phyloP scores from a whole-genome alignment of 2,888 invertebrate genomes.

The Pterostichus madidus region DNA sequence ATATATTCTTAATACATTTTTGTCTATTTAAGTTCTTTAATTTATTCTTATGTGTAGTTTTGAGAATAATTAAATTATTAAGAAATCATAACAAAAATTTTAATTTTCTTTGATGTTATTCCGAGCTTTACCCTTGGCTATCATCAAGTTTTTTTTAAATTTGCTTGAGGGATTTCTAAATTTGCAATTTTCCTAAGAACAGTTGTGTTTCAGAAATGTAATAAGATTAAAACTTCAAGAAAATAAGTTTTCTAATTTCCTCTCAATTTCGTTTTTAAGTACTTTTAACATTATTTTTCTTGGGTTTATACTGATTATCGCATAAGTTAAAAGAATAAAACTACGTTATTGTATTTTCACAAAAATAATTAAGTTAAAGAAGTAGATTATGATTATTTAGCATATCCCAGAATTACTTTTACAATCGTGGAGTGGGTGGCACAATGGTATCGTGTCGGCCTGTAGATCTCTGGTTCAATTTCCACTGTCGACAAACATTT shows the following conservation, averaged over 20 bases:
- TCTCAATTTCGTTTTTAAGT: conserved; percentile 32
- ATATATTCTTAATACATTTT: too few relatives aligned
- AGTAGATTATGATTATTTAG: too few relatives aligned
- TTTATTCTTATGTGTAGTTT: not conserved
- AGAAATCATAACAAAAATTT: conserved; percentile 18
- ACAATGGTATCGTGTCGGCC: too few relatives aligned
- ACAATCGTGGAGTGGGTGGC: too few relatives aligned
- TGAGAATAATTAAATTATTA: not conserved
- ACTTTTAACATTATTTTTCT: conserved; percentile 39
- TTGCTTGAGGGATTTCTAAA: conserved; percentile 36
- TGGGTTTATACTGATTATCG: conserved; percentile 15
- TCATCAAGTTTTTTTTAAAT: conserved; percentile 29
- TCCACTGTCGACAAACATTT: too few relatives aligned
- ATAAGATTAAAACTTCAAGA: conserved; percentile 40
- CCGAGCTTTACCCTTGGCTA: not conserved
- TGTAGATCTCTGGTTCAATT: too few relatives aligned
- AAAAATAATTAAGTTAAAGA: too few relatives aligned
- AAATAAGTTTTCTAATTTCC: conserved; percentile 44
- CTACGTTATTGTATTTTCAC: not conserved
- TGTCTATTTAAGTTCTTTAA: too few relatives aligned
- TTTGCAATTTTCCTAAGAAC: conserved; percentile 27
- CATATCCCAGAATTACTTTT: too few relatives aligned
- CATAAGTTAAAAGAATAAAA: conserved; percentile 11
- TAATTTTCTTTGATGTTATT: conserved; percentile 27
- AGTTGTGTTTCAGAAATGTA: conserved; percentile 40